Conservation (phyloP, 2,797 vertebrate genomes). For the Hirundo rustica region DNA sequence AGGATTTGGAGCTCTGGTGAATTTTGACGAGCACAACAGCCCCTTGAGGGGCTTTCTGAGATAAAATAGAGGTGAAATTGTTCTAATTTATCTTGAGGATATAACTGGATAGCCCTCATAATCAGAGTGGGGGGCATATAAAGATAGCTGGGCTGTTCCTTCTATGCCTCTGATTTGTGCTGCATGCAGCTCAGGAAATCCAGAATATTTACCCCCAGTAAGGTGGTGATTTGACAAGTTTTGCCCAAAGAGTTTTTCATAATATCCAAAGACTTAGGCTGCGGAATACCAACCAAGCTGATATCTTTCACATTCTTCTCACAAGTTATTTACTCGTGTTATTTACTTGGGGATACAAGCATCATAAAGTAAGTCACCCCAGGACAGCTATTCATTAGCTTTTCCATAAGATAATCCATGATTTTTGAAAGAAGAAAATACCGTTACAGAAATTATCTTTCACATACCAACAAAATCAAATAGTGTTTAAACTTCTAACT, state of each 20-base stretch:
- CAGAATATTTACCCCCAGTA: background rate
- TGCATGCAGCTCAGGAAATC: background rate
- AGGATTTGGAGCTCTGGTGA: conserved; percentile 53
- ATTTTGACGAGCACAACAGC: conserved; percentile 17
- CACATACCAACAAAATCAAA: background rate
- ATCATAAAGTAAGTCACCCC: background rate
- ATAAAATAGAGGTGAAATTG: background rate
- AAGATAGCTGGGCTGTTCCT: background rate
- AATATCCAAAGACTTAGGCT: background rate
- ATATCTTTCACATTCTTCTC: background rate
- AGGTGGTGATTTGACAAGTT: background rate
- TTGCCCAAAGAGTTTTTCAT: background rate
- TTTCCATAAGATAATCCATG: background rate
- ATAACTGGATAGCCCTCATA: background rate
- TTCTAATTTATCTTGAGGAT: conserved; percentile 38
- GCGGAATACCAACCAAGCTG: background rate
- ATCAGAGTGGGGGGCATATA: conserved; percentile 9
- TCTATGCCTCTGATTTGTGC: background rate
- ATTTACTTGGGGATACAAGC: background rate
- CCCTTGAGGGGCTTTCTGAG: conserved; percentile 7
- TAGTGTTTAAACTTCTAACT: background rate
- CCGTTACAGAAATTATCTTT: background rate
- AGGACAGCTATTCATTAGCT: background rate
- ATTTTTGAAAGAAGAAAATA: background rate
- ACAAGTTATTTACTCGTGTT: background rate